Percentiles rank a stretch among this genome's conserved stretches.
These are phyloP conservation scores for Bugula neritina DNA, from an alignment of 2,888 invertebrate genomes.

Conservation along the genomic window DNA sequence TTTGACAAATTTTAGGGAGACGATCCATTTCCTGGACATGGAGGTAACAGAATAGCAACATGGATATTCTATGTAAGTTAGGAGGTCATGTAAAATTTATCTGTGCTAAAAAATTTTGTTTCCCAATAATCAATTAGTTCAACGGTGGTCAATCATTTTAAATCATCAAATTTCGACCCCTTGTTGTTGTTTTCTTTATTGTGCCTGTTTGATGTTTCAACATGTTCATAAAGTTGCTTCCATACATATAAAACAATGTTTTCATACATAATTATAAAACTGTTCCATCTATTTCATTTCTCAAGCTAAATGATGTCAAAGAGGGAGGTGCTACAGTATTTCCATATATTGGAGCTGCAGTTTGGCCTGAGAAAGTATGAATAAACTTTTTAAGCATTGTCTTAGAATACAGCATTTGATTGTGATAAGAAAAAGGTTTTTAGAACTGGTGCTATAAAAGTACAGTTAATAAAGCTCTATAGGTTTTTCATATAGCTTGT, in stretches of 20 bases:
- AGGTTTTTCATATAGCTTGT: too few relatives aligned
- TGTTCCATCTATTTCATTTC: conserved; percentile 29
- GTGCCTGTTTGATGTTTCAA: background rate
- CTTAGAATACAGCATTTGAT: background rate
- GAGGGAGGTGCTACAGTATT: conserved; percentile 95
- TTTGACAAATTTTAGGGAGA: background rate
- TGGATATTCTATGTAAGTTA: conserved; percentile 28
- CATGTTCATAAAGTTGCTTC: background rate
- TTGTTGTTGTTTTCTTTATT: background rate
- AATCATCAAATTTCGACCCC: too few relatives aligned
- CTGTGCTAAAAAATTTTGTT: too few relatives aligned
- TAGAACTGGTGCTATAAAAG: too few relatives aligned
- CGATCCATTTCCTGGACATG: background rate
- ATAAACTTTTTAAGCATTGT: background rate
- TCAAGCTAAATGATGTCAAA: conserved; percentile 85
- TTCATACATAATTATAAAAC: background rate
- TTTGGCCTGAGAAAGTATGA: background rate
- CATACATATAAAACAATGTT: background rate
- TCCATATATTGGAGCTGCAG: conserved; percentile 66
- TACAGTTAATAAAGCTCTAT: background rate
- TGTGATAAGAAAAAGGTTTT: background rate
- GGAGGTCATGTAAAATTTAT: background rate
- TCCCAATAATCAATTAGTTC: too few relatives aligned
- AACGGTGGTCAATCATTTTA: too few relatives aligned
- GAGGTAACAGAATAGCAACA: conserved; percentile 30